These are phyloP conservation scores for Anthoscopus minutus DNA, from an alignment of 2,113 vertebrate genomes.

Conservation along the genomic window DNA sequence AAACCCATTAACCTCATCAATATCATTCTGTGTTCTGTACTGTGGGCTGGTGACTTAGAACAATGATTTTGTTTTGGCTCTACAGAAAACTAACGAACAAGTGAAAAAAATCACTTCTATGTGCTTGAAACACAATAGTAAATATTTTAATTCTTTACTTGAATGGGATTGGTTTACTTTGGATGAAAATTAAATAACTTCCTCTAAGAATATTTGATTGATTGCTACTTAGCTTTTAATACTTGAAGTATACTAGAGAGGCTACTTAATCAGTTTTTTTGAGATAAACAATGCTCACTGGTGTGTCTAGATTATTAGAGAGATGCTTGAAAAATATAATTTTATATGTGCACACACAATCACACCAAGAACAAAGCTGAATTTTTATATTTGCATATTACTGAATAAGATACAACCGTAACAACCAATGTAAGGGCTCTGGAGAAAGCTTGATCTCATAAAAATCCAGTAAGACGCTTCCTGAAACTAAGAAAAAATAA, in stretches of 20 bases:
- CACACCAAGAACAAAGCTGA: neutral
- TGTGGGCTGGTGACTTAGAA: neutral
- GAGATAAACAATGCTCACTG: neutral
- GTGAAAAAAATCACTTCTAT: neutral
- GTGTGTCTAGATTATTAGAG: neutral
- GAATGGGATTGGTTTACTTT: neutral
- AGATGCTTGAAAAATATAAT: neutral
- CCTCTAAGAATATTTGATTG: neutral
- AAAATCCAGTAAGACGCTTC: neutral
- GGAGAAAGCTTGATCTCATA: neutral
- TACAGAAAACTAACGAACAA: neutral
- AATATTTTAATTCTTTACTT: neutral
- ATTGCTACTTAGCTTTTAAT: neutral
- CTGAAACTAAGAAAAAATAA: neutral
- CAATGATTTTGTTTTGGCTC: neutral
- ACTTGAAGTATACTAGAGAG: neutral
- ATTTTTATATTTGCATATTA: neutral
- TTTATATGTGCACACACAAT: neutral
- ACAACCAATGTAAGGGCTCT: neutral
- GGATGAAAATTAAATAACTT: neutral
- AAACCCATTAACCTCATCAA: neutral
- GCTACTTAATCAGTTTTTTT: neutral
- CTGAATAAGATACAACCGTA: neutral
- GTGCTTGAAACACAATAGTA: neutral
- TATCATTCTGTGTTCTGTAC: neutral